phyloP scores from a whole-genome alignment of 2,113 vertebrate species.

The Prietella phreatophila region DNA sequence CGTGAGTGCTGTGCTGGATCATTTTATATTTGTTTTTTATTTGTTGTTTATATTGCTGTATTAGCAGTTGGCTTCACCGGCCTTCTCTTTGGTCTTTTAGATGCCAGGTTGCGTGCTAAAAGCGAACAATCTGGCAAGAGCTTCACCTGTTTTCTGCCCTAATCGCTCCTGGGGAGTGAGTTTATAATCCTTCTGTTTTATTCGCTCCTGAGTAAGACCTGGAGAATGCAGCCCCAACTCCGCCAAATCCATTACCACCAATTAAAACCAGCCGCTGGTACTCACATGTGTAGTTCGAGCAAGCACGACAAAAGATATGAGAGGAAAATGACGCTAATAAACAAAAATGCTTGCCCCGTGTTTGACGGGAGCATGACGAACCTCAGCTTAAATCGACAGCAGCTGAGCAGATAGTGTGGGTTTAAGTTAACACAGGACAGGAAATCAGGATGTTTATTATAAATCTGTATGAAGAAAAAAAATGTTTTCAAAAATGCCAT shows the following conservation, averaged over 20 bases:
- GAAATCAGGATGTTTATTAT: not conserved
- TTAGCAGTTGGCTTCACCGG: constrained; percentile 53
- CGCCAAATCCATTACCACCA: constrained; percentile 50
- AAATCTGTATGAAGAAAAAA: not conserved
- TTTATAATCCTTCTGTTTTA: constrained; percentile 74
- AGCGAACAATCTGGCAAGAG: constrained; percentile 57
- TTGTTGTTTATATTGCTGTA: constrained; percentile 56
- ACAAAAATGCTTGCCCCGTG: constrained; percentile 35
- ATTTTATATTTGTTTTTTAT: constrained; percentile 51
- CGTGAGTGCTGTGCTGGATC: constrained; percentile 15
- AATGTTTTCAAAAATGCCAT: not conserved
- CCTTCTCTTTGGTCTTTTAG: constrained; percentile 49
- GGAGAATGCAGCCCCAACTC: constrained; percentile 60
- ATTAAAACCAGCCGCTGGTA: constrained; percentile 65
- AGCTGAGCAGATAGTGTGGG: not conserved
- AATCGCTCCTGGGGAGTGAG: constrained; percentile 61
- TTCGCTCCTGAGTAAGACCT: constrained; percentile 69
- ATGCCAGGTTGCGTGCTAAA: constrained; percentile 70
- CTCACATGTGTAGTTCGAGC: constrained; percentile 42
- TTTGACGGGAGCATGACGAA: not conserved
- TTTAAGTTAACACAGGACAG: not conserved
- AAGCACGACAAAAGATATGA: constrained; percentile 23
- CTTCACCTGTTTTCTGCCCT: constrained; percentile 57
- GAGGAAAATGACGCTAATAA: constrained; percentile 27
- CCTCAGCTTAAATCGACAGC: constrained; percentile 22